Evolutionary conservation across 2,888 invertebrate species (phyloP), one percentile per base, ranked within the genome.

Genomic region (Mythimna albipuncta): DNA sequence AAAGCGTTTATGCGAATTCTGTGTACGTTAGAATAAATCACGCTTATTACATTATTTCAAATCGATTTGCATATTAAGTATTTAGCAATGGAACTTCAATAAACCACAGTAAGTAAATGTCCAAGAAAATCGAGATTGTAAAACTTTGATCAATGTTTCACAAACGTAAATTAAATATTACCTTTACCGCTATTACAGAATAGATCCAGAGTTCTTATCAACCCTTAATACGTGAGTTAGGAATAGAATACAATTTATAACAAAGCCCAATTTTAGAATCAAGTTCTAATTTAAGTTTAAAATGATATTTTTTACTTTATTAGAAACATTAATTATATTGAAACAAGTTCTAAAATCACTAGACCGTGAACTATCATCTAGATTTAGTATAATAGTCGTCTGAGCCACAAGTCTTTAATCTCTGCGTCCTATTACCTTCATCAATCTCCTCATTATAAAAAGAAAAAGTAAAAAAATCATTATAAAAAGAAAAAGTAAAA

Each of bases 321-420:
- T 57, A 35, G 41, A 16, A 62, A 64, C 64, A 80, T 82, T 74
- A 62, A 79, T 69, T 78, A 67, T 57, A 57, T 68, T 70, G 55
- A 69, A 70, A 69, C 47, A 52, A 75, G 26, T 72, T 70, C 26
- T 52, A 41, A 61, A 72, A 6, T 32, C 79, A 73, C 71, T 73
- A 80, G 69, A 77, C 79, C 44, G 67, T 82, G 44, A 76, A 72
- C 69, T 75, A 81, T 64, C 32, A 59, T 69, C 70, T 64, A 77
- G 74, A 77, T 81, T 72, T 47, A 41, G 61, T 26, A 57, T 69
- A 69, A 82, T 68, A 82, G 57, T 57, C 44, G 64, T 77, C 71
- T 59, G 55, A 41, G 32, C 63, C 32, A 11, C 50, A 6, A 64
- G 47, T 61, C 47, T 59, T 62, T 64, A 67, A 74, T 83, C 67